phyloP scores from a whole-genome alignment of 2,888 invertebrate species.

The Diaperis boleti region DNA sequence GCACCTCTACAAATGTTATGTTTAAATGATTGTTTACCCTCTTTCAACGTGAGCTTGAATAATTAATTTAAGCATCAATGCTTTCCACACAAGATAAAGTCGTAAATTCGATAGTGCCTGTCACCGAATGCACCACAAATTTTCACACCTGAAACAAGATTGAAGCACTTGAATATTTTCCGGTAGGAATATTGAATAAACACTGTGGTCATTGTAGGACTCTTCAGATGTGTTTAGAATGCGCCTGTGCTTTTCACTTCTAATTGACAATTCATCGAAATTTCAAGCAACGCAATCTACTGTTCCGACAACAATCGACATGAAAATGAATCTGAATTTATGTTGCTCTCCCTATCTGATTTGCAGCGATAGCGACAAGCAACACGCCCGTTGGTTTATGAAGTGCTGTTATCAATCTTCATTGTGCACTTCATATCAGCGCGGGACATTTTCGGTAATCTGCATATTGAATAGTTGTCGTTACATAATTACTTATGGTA shows the following conservation, averaged over 20 bases:
- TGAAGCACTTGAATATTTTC: not conserved
- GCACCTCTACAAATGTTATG: not conserved
- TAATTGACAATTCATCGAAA: too few species aligned
- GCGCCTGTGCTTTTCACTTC: not conserved
- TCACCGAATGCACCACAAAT: not conserved
- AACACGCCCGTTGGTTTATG: not conserved
- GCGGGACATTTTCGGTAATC: conserved; percentile 20
- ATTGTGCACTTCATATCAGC: conserved; percentile 6
- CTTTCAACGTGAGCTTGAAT: not conserved
- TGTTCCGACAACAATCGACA: too few species aligned
- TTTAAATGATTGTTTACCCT: conserved; percentile 1
- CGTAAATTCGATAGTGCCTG: conserved; percentile 2
- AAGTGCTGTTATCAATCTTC: conserved; percentile 10
- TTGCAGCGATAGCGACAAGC: not conserved
- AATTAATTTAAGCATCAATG: not conserved
- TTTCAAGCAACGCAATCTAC: too few species aligned
- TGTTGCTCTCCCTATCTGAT: not conserved
- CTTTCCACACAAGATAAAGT: not conserved
- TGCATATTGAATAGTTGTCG: conserved; percentile 16
- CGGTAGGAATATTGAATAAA: not conserved
- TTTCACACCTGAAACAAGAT: not conserved
- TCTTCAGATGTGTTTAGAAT: not conserved
- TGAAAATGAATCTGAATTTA: not conserved
- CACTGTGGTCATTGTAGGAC: too few species aligned
- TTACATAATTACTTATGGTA: conserved; percentile 26